A percentile compares a stretch with the other conserved stretches of the same genome.
phyloP scores from a whole-genome alignment of 1,140 invertebrate genomes.

The Rhopalosiphum maidis region DNA sequence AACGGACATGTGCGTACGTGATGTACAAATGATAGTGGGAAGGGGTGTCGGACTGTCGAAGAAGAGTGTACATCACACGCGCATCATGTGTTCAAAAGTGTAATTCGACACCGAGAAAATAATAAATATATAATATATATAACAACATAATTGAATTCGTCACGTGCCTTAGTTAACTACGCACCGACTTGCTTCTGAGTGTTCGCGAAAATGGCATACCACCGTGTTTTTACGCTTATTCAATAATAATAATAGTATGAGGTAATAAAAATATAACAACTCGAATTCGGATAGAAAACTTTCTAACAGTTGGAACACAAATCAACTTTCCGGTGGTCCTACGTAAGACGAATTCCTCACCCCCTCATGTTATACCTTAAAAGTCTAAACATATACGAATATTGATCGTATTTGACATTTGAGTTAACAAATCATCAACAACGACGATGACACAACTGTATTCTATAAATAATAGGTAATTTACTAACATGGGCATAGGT shows the following conservation, averaged over 20 bases:
- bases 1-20: slow-evolving; percentile 1
- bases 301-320: neutral
- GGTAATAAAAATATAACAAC: neutral
- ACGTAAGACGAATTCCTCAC: neutral
- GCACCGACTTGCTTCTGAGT: neutral
- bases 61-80: neutral
- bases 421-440: neutral
- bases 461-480: too few species aligned
- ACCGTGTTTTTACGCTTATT: neutral
- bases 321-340: neutral
- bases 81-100: neutral
- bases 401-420: neutral
- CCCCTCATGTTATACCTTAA: neutral
- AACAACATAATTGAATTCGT: neutral
- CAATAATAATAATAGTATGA: neutral
- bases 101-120: slow-evolving; percentile 34
- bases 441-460: neutral
- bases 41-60: neutral
- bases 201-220: neutral
- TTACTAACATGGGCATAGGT: too few species aligned
- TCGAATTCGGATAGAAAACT: neutral
- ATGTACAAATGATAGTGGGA: neutral
- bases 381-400: neutral
- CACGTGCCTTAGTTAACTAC: neutral
- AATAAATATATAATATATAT: neutral